These are phyloP conservation scores for Eupithecia pulchellata DNA, from an alignment of 2,888 invertebrate genomes.

Conservation along the genomic window DNA sequence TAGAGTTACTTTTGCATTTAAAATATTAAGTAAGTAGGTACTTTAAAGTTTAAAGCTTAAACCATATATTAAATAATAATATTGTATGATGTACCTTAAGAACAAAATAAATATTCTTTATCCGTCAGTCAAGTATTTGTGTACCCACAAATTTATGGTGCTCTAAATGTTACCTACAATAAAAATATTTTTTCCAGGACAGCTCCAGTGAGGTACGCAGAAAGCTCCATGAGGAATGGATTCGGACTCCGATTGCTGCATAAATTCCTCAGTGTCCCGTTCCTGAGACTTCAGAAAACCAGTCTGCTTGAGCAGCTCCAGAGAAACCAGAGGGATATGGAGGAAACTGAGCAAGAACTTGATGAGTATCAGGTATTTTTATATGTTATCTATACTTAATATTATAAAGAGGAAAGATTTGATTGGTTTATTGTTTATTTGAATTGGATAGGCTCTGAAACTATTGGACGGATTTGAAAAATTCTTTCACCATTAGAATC, in stretches of 20 bases:
- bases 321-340: constrained; percentile 92
- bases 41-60: too few relatives aligned
- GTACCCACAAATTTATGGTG: neutral
- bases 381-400: too few relatives aligned
- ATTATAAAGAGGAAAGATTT: too few relatives aligned
- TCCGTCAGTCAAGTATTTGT: neutral
- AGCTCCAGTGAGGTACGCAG: constrained; percentile 92
- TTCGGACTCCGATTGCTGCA: constrained; percentile 96
- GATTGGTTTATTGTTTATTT: too few relatives aligned
- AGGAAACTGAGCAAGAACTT: constrained; percentile 90
- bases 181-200: constrained; percentile 63
- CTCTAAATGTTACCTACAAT: neutral
- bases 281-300: constrained; percentile 94
- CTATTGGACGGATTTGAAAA: too few relatives aligned
- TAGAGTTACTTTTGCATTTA: too few relatives aligned
- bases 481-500: too few relatives aligned
- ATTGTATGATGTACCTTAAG: too few relatives aligned
- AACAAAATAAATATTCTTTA: neutral
- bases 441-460: too few relatives aligned
- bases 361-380: constrained; percentile 88
- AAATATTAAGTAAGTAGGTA: too few relatives aligned
- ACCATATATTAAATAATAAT: too few relatives aligned
- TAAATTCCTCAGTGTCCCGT: constrained; percentile 97
- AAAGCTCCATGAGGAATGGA: constrained; percentile 97
- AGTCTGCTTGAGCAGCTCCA: constrained; percentile 93